A percentile compares a stretch with the other conserved stretches of the same genome.
Conservation (phyloP, 2,113 vertebrate species). For the Scopus umbretta region DNA sequence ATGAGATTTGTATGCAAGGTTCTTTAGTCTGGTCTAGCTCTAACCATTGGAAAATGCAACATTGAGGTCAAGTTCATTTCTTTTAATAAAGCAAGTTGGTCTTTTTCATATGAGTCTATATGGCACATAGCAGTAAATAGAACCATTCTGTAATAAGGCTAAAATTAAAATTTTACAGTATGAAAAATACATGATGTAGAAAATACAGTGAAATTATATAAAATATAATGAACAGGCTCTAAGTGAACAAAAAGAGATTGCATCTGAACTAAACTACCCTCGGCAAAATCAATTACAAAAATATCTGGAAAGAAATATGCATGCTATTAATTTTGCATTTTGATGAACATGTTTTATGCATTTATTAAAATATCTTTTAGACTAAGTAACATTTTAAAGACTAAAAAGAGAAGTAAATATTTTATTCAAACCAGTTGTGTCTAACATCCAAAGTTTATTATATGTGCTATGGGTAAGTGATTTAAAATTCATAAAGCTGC, state of each 20-base stretch:
- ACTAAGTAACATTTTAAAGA: slow-evolving; percentile 41
- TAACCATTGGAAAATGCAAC: neutral
- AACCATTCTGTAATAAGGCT: neutral
- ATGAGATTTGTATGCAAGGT: neutral
- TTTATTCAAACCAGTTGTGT: slow-evolving; percentile 40
- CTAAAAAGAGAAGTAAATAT: slow-evolving; percentile 18
- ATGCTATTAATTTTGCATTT: slow-evolving; percentile 34
- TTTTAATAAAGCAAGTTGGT: neutral
- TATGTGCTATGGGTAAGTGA: neutral
- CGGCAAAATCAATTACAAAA: slow-evolving; percentile 41
- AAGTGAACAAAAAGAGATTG: neutral
- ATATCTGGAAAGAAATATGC: slow-evolving; percentile 7
- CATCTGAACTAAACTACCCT: slow-evolving; percentile 7
- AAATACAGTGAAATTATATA: neutral
- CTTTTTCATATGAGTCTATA: neutral
- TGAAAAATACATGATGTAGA: neutral
- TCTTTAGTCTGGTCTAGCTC: neutral
- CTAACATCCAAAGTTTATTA: slow-evolving; percentile 16
- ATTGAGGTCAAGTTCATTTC: neutral
- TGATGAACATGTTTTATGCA: slow-evolving; percentile 36
- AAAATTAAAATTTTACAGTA: slow-evolving; percentile 1
- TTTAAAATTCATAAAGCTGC: slow-evolving; percentile 56
- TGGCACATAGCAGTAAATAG: neutral
- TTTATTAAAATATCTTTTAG: slow-evolving; percentile 41
- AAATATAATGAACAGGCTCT: neutral